Base-by-base conservation (phyloP, 1,140 invertebrate species). In the Brachionus plicatilis region DNA sequence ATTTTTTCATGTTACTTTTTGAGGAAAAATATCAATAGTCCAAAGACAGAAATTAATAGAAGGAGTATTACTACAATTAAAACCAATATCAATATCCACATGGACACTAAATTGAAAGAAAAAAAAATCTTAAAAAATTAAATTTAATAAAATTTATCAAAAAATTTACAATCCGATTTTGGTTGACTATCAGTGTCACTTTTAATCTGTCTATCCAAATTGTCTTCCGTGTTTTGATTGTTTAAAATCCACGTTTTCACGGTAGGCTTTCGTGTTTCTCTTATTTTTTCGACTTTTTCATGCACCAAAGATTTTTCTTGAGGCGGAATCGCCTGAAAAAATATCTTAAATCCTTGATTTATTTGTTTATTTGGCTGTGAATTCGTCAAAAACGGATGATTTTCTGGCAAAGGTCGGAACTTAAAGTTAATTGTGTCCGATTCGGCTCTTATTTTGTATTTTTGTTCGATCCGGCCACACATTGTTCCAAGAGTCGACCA, bases 241-340 rank as follows among this genome's bases (percentile, higher is more conserved):
- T 43, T 72, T 8, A 72, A 20, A 72, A 72, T 43, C 68, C 68
- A 72, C 6, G 68, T 72, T 43, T 72, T 37, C 2, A 72, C 37
- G 0, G 72, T 76, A 33, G 72, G 41, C 5, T 76, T 50, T 9
- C 41, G 24, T 50, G 20, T 76, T 50, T 76, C 27, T 76, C 37
- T 53, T 12, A 50, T 76, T 47, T 43, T 43, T 43, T 24, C 70
- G n/a, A 17, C 17, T 1, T 43, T 43, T 50, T 76, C 20, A 29
- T 37, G 9, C n/a, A 14, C 72, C 1, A 47, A 50, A 50, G 12
- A 12, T 17, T 56, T 33, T 27, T 60, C 79, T 1, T 33, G 29
- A 33, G 79, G 79, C 17, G 79, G 79, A 65, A 82, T 82, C 7
- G 79, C 79, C 45, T 82, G 79, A 47, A 82, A 82, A 65, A 65